Base-by-base conservation (phyloP, 2,888 invertebrate species). In the Cryptus armator region DNA sequence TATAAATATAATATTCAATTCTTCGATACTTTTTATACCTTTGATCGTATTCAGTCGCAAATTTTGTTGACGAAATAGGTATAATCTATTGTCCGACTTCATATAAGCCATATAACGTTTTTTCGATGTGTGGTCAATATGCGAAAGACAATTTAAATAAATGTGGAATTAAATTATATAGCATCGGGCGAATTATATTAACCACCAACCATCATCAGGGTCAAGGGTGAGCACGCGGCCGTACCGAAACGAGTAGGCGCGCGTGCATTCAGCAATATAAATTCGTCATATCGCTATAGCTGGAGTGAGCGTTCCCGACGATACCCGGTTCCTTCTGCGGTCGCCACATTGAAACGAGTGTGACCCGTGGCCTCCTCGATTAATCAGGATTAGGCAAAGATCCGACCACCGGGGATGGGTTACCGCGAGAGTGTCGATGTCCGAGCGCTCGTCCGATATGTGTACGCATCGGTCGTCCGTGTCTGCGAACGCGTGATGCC, bases 321-420 rank as follows among this genome's bases (percentile, higher is more conserved):
- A 59, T 85, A 3, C 64, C 82, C 71, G 76, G 79, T 79, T 85
- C 62, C 43, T 19, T 43, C 44, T 62, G 75, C 44, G 48, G 56
- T 79, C 74, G 24, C 19, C 70, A 62, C 71, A 51, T 24, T 43
- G 71, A 66, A 70, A 43, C 77, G 81, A 84, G 74, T 77, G 84
- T 79, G 85, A 88, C 89, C 85, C 79, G 76, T 77, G 86, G 83
- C 84, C 85, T 87, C 78, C 81, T 88, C 91, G 89, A 92, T 92
- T 92, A 92, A 92, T 92, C 92, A 92, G 91, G 92, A 92, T 92
- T 91, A 92, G 86, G 86, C 84, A 74, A 89, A 90, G 89, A 89
- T 87, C 83, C 86, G 89, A 90, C 89, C 89, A 86, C 6, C 37
- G 64, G 51, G 59, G 59, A 10, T 14, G 87, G 89, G 88, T 37